Conservation (phyloP, 1,140 invertebrate species). For the Hylaeus volcanicus region DNA sequence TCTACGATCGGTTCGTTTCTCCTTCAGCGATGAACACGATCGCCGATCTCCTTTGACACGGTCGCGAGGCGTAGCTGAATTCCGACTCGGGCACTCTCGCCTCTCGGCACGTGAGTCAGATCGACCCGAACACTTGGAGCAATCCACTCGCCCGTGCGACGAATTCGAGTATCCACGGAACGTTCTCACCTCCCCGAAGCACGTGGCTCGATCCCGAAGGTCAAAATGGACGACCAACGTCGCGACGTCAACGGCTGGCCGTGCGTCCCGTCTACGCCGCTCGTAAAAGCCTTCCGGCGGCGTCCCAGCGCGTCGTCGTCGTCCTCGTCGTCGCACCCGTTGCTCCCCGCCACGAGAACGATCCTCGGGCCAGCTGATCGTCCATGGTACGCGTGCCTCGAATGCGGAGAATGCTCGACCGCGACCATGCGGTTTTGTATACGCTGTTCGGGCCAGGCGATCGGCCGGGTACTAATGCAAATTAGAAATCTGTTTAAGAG, state of each 20-base stretch:
- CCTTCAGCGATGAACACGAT: too few relatives aligned
- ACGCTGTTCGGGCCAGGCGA: slow-evolving; percentile 52
- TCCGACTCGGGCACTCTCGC: too few relatives aligned
- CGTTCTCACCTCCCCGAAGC: not conserved
- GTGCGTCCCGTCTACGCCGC: not conserved
- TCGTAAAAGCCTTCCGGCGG: not conserved
- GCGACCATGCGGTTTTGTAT: slow-evolving; percentile 55
- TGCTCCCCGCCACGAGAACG: slow-evolving; percentile 19
- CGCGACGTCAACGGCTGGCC: not conserved
- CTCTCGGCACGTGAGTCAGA: slow-evolving; percentile 12
- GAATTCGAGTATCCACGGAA: not conserved
- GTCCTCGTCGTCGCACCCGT: not conserved
- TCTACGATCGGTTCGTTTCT: not conserved
- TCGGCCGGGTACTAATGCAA: slow-evolving; percentile 73
- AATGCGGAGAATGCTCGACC: slow-evolving; percentile 26
- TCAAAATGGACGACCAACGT: slow-evolving; percentile 23
- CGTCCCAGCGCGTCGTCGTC: slow-evolving; percentile 21
- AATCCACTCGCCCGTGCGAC: not conserved
- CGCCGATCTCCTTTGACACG: too few relatives aligned
- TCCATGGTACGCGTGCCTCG: slow-evolving; percentile 40
- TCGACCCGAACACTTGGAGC: not conserved
- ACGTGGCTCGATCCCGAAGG: slow-evolving; percentile 29
- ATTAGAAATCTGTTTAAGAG: slow-evolving; percentile 79
- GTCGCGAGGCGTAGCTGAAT: too few relatives aligned
- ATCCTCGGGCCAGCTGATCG: slow-evolving; percentile 45